Base-by-base conservation (phyloP, 2,113 vertebrate genomes). In the Polypterus senegalus region DNA sequence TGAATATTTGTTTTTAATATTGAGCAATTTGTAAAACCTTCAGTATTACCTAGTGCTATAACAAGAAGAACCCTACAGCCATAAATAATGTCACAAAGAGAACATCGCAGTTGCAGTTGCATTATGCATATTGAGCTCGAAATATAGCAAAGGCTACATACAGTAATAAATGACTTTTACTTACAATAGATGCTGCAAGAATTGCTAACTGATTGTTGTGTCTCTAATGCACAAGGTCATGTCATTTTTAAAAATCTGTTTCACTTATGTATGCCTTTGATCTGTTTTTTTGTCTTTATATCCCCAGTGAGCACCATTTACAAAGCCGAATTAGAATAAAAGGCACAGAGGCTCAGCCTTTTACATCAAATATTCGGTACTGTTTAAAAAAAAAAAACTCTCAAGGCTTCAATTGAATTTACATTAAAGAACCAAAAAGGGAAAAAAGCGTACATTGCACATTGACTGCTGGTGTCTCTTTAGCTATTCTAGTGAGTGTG, bases 161-260 rank as follows among this genome's bases (percentile, higher is more conserved):
- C 53, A 8, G 52, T 71, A 75, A 72, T 66, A 76, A 66, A 78
- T 76, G 69, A 58, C 62, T 63, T 66, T 60, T 62, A 66, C 58
- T 64, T 68, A 53, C 58, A 49, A 66, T 61, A 69, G 77, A 71
- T 65, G 61, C 63, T 62, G 54, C 54, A 64, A 56, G 64, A 63
- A 66, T 63, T 71, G 63, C 45, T 61, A 69, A 74, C 66, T 71
- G 63, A 72, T 58, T 54, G 56, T 51, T 57, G 48, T 72, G 63
- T 73, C 64, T 67, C 61, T 66, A 65, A 60, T 69, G 48, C 54
- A 58, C 74, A 79, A 68, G 78, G 76, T 77, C 74, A 78, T 48
- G 70, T 59, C 66, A 66, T 57, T 60, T 62, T 27, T 58, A 46
- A 68, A 69, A 62, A 62, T 27, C 52, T 59, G 27, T 49, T 49